A percentile compares a stretch with the other conserved stretches of the same genome.
phyloP scores from a whole-genome alignment of 2,888 invertebrate genomes.

The Troides oblongomaculatus region DNA sequence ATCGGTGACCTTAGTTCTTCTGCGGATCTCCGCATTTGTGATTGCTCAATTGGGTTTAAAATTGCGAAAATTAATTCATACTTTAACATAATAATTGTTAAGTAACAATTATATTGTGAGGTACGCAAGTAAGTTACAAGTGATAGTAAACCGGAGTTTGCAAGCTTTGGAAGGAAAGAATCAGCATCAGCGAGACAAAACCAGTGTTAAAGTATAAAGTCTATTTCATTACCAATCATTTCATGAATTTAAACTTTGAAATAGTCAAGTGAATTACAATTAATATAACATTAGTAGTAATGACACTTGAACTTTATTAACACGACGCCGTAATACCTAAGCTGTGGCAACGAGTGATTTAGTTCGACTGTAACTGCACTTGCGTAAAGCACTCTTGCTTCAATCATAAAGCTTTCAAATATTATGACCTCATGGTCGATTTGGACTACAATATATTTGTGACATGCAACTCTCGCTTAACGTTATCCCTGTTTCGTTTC shows the following conservation, averaged over 20 bases:
- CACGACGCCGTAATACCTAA: not conserved
- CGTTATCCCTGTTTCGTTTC: not conserved
- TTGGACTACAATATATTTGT: not conserved
- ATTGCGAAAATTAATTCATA: too few species aligned
- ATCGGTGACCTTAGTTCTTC: too few species aligned
- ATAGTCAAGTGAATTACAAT: not conserved
- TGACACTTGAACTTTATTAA: constrained; percentile 7
- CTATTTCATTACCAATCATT: too few species aligned
- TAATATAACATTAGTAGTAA: not conserved
- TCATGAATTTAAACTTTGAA: not conserved
- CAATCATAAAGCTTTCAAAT: not conserved
- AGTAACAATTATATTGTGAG: too few species aligned
- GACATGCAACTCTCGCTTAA: not conserved
- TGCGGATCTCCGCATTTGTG: too few species aligned
- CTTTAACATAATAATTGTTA: too few species aligned
- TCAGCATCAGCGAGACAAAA: too few species aligned
- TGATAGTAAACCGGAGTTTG: too few species aligned
- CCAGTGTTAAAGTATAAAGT: too few species aligned
- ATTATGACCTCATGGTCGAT: constrained; percentile 1
- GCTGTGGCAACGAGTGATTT: constrained; percentile 1
- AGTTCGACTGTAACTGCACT: not conserved
- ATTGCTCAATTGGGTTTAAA: too few species aligned
- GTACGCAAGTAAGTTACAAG: too few species aligned
- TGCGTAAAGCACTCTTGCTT: constrained; percentile 12
- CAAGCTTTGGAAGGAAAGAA: too few species aligned